Evolutionary conservation across 2,888 invertebrate genomes (phyloP).

Genomic region (Cerceris ruficornis): DNA sequence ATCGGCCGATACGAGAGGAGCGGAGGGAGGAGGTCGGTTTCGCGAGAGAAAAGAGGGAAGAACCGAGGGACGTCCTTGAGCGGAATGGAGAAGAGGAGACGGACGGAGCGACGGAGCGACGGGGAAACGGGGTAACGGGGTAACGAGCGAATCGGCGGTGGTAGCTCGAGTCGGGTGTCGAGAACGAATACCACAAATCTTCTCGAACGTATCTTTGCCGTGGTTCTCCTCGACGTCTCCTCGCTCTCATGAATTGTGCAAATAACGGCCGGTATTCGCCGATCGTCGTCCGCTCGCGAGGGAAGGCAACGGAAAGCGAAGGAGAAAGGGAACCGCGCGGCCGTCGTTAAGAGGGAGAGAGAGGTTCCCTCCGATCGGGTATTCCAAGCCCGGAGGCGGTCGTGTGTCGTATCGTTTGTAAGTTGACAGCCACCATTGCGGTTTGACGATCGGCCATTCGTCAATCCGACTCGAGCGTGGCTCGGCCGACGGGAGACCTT

Average conservation of each 20-base stretch:
- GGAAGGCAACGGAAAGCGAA: constrained; percentile 15
- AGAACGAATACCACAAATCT: constrained; percentile 66
- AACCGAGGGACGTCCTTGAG: no score
- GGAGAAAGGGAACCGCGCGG: no score
- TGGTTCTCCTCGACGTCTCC: constrained; percentile 61
- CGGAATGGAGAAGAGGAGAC: no score
- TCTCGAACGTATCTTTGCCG: constrained; percentile 67
- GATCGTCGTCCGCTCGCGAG: constrained; percentile 62
- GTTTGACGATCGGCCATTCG: constrained; percentile 68
- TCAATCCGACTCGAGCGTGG: constrained; percentile 66
- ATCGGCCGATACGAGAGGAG: constrained; percentile 23
- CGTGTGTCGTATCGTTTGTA: constrained; percentile 78
- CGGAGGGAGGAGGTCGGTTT: no score
- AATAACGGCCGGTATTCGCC: constrained; percentile 61
- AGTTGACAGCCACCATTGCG: constrained; percentile 76
- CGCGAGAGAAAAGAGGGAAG: no score
- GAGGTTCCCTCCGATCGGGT: constrained; percentile 30
- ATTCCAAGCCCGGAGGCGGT: constrained; percentile 63
- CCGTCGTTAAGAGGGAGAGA: no score
- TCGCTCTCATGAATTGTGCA: constrained; percentile 75
- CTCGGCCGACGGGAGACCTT: constrained; percentile 54
- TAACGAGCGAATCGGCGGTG: constrained; percentile 43
- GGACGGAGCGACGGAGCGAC: constrained; percentile 5
- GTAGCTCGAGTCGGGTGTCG: constrained; percentile 68
- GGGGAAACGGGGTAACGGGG: constrained; percentile 33